Evolutionary conservation across 23 tunicate species (phyloP), one percentile per base, ranked within the genome.

Genomic region (Botrylloides violaceus): DNA sequence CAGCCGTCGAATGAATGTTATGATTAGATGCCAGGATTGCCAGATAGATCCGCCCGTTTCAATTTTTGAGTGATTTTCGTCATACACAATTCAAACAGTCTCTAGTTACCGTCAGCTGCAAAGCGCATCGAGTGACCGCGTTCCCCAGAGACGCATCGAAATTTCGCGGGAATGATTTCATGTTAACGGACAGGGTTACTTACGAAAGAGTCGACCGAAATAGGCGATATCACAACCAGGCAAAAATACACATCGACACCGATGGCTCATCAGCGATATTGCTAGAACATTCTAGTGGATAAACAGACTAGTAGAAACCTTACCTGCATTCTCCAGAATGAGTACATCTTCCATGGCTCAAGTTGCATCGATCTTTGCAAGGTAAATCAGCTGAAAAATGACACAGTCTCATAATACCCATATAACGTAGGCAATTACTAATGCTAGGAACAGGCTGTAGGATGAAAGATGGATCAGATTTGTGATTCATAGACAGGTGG

Each of bases 291-390:
- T 43, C 15, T 9, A 43, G 15, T 43, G 15, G 53, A 7, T 43
- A 43, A 43, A 43, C 53, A 43, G 15, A 43, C 9, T 43, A 43
- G 9, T 15, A 15, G 29, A 65, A 19, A 19, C 18, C 32, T 80
- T 72, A 80, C 84, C 48, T 71, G 84, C 84, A 80, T 72, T 80
- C 39, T 31, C 63, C 72, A 27, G n/a, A 30, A 12, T 77, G 84
- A n/a, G 57, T 35, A 32, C 84, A 80, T 21, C 29, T 56, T 1
- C 84, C 84, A 7, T 80, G 77, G 22, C 64, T 20, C 53, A 80
- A 59, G 47, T 80, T 80, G 72, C 84, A 80, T 27, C 84, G 29
- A 30, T 60, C 35, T 4, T 25, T 63, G 71, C 84, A 80, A 24
- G 64, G 62, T 0, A 65, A 73, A 4, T 60, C 71, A 4, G 37